These are phyloP conservation scores for Marronus borbonicus DNA, from an alignment of 2,888 invertebrate genomes.

Conservation along the genomic window DNA sequence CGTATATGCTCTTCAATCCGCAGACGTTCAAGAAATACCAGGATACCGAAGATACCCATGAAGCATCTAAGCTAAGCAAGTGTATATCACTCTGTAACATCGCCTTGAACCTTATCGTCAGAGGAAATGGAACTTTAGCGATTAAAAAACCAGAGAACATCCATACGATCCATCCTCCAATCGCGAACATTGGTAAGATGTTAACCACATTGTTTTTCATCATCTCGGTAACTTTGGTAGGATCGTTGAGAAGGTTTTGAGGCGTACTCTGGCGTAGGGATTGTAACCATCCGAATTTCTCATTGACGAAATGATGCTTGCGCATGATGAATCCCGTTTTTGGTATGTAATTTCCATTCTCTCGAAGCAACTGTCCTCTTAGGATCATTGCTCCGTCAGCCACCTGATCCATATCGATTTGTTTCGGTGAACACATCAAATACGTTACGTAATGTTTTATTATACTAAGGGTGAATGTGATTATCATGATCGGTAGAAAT, in stretches of 20 bases:
- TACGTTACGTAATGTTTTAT: slow-evolving; percentile 98
- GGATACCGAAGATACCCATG: slow-evolving; percentile 98
- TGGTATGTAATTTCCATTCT: slow-evolving; percentile 96
- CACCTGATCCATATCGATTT: slow-evolving; percentile 92
- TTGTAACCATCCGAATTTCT: slow-evolving; percentile 89
- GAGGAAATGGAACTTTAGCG: slow-evolving; percentile 96
- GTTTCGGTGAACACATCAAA: slow-evolving; percentile 90
- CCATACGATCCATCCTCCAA: slow-evolving; percentile 99
- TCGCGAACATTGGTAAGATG: slow-evolving; percentile 97
- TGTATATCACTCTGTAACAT: slow-evolving; percentile 98
- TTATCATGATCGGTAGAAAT: slow-evolving; percentile 97
- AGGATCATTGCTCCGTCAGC: slow-evolving; percentile 97
- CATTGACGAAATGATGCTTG: slow-evolving; percentile 93
- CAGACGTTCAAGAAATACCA: slow-evolving; percentile 99
- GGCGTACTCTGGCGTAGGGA: slow-evolving; percentile 82
- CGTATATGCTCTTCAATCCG: slow-evolving; percentile 95
- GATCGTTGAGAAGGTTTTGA: slow-evolving; percentile 72
- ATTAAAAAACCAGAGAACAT: slow-evolving; percentile 73
- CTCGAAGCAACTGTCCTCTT: slow-evolving; percentile 88
- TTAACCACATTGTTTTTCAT: slow-evolving; percentile 97
- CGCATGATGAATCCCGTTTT: slow-evolving; percentile 91
- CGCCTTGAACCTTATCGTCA: slow-evolving; percentile 96
- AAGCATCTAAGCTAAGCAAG: slow-evolving; percentile 91
- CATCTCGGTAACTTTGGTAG: slow-evolving; percentile 97
- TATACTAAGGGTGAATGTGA: slow-evolving; percentile 97